These are phyloP conservation scores for Poeciliopsis presidionis DNA, from an alignment of 2,797 vertebrate genomes.

Conservation along the genomic window DNA sequence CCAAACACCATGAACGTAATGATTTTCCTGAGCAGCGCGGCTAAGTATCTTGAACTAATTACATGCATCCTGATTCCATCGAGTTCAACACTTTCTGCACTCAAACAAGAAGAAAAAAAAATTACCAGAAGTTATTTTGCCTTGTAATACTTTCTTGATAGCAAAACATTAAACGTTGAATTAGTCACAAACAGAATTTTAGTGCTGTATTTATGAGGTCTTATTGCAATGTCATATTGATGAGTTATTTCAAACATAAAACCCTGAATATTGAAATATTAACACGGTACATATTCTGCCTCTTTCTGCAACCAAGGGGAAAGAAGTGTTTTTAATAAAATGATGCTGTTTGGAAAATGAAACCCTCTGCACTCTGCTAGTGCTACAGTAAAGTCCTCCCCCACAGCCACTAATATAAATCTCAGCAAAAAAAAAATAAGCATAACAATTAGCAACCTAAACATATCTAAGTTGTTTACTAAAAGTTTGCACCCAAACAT, in stretches of 20 bases:
- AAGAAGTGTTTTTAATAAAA: slow-evolving; percentile 1
- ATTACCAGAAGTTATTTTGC: background rate
- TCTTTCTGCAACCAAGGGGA: background rate
- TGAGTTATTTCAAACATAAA: background rate
- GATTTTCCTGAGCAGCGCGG: slow-evolving; percentile 20
- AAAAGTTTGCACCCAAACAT: too few species aligned
- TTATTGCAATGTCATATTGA: background rate
- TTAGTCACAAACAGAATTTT: background rate
- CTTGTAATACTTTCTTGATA: background rate
- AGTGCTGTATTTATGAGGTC: background rate
- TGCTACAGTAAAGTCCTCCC: too few species aligned
- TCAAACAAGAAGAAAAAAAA: slow-evolving; percentile 9
- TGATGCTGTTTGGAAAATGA: background rate
- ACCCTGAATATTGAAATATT: background rate
- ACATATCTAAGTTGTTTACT: too few species aligned
- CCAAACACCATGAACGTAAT: slow-evolving; percentile 14
- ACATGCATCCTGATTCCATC: background rate
- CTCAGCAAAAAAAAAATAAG: too few species aligned
- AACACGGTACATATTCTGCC: background rate
- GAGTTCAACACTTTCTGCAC: slow-evolving; percentile 1
- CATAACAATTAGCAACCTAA: too few species aligned
- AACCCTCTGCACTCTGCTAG: background rate
- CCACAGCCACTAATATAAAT: too few species aligned
- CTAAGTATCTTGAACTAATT: slow-evolving; percentile 40
- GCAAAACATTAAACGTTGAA: background rate